A percentile compares a stretch with the other conserved stretches of the same genome.
These are phyloP conservation scores for Cephalophus harveyi DNA, from an alignment of 2,113 vertebrate genomes.

Conservation along the genomic window DNA sequence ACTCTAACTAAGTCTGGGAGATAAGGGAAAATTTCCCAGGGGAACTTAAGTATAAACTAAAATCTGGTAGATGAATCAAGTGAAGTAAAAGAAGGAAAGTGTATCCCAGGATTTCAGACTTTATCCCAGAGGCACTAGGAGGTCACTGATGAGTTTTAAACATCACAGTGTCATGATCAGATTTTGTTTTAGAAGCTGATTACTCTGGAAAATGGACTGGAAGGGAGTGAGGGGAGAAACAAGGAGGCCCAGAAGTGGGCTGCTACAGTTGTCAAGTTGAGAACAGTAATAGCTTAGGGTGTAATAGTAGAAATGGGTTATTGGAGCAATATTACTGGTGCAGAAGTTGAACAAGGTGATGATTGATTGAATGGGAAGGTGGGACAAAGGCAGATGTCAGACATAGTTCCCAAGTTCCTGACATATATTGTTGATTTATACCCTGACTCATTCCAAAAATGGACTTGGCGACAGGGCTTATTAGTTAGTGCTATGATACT, in stretches of 20 bases:
- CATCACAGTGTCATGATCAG: neutral
- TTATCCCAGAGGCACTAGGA: neutral
- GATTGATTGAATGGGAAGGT: neutral
- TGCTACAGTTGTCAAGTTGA: neutral
- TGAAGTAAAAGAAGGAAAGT: neutral
- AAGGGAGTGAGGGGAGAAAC: neutral
- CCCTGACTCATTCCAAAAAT: neutral
- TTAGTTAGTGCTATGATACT: neutral
- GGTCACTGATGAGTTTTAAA: neutral
- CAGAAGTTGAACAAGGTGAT: neutral
- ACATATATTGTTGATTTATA: neutral
- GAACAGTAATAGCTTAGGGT: neutral
- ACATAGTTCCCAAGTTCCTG: neutral
- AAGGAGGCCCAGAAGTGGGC: neutral
- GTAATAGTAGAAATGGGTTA: neutral
- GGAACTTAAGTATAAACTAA: neutral
- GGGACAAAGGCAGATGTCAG: neutral
- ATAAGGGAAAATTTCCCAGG: neutral
- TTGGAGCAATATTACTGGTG: neutral
- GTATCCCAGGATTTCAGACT: neutral
- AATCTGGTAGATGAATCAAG: neutral
- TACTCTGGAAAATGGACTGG: neutral
- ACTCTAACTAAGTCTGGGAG: neutral
- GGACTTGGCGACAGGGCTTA: neutral
- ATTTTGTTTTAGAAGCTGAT: neutral